Evolutionary conservation across 2,888 invertebrate genomes (phyloP).

Genomic region (Eupithecia subfuscata): DNA sequence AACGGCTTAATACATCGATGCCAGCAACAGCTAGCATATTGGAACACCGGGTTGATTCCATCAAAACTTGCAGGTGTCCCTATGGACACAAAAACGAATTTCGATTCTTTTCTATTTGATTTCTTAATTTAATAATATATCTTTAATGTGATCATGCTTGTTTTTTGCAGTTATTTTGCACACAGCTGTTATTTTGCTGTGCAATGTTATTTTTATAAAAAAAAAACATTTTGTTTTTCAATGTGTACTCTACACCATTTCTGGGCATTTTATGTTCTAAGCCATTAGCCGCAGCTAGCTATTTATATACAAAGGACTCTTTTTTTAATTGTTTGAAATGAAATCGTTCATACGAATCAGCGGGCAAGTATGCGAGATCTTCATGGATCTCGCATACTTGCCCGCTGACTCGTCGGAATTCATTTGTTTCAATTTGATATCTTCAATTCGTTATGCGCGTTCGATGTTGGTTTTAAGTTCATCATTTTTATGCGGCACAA

Average conservation of each 20-base stretch:
- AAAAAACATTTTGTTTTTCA: no score
- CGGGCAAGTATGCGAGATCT: no score
- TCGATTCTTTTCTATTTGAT: no score
- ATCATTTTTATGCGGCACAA: neutral
- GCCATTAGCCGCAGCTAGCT: neutral
- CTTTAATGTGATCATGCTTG: no score
- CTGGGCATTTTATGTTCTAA: neutral
- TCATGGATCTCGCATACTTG: neutral
- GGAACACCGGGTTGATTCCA: neutral
- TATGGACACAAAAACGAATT: no score
- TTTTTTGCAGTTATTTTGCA: no score
- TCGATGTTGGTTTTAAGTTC: neutral
- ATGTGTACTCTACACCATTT: neutral
- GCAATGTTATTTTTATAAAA: no score
- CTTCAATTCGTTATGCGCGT: neutral
- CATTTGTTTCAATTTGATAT: neutral
- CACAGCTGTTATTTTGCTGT: no score
- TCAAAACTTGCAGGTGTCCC: neutral
- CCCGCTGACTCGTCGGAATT: neutral
- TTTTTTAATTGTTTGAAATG: neutral
- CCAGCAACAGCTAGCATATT: neutral
- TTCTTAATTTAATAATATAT: no score
- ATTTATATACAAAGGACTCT: no score
- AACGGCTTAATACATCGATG: constrained; percentile 12
- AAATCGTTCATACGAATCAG: no score